Percentiles rank a stretch among this genome's conserved stretches.
Evolutionary conservation across 2,113 vertebrate genomes (phyloP).

Genomic region (Oncorhynchus keta): DNA sequence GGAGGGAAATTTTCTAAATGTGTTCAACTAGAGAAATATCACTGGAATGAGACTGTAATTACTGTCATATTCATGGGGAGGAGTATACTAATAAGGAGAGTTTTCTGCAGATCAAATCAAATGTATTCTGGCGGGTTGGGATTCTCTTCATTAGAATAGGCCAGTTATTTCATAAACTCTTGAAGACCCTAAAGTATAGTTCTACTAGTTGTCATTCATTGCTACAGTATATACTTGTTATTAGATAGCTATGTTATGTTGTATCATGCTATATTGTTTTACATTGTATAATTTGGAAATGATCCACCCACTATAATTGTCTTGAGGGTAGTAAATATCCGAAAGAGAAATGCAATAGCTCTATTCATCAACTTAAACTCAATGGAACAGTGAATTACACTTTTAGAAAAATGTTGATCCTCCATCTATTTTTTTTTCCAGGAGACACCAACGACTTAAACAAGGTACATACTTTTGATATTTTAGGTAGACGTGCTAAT

Average conservation of each 20-base stretch:
- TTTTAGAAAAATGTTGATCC: conserved; percentile 44
- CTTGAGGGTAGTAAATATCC: conserved; percentile 12
- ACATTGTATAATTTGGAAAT: conserved; percentile 4
- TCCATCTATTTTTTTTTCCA: conserved; percentile 54
- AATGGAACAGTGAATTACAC: conserved; percentile 34
- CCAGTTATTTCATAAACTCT: conserved; percentile 76
- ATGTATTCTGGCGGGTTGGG: conserved; percentile 73
- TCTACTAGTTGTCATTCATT: conserved; percentile 63
- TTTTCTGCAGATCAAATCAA: conserved; percentile 72
- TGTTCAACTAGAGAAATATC: conserved; percentile 61
- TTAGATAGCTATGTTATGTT: background rate
- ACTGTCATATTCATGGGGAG: conserved; percentile 72
- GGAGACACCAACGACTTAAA: conserved; percentile 52
- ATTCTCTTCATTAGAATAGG: conserved; percentile 72
- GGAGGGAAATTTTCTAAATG: conserved; percentile 64
- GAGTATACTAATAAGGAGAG: conserved; percentile 72
- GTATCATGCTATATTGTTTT: background rate
- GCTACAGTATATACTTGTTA: conserved; percentile 37
- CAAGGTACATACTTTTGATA: conserved; percentile 1
- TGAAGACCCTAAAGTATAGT: conserved; percentile 51
- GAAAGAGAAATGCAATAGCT: conserved; percentile 24
- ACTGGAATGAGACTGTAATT: conserved; percentile 72
- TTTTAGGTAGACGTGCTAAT: conserved; percentile 7
- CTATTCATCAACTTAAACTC: conserved; percentile 40
- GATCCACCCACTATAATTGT: conserved; percentile 5